These are phyloP conservation scores for Fragum whitleyi DNA, from an alignment of 2,888 invertebrate genomes.

Conservation along the genomic window DNA sequence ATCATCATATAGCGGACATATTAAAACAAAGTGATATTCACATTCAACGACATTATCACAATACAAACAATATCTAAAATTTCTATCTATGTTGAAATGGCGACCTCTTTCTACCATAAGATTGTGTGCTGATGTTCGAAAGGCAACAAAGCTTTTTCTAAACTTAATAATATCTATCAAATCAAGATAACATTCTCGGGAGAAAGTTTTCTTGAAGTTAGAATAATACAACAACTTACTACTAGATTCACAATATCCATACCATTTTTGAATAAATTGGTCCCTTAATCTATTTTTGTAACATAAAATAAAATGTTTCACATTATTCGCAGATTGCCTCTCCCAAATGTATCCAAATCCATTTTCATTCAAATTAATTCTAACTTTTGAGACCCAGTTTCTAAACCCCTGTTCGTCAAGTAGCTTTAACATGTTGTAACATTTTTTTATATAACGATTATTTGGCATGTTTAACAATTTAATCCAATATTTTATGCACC, in stretches of 20 bases:
- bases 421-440: conserved; percentile 29
- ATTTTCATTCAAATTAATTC: conserved; percentile 3
- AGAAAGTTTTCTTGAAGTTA: not conserved
- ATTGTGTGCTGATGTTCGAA: conserved; percentile 7
- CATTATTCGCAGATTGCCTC: too few species aligned
- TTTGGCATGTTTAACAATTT: conserved; percentile 29
- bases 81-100: not conserved
- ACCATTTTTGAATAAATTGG: conserved; percentile 22
- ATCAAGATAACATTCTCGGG: not conserved
- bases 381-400: conserved; percentile 28
- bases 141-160: not conserved
- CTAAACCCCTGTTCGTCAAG: too few species aligned
- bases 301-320: conserved; percentile 19
- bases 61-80: conserved; percentile 8
- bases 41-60: conserved; percentile 12
- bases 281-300: conserved; percentile 7
- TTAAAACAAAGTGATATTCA: conserved; percentile 16
- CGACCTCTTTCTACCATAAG: conserved; percentile 20
- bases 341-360: conserved; percentile 38
- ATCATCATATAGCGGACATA: conserved; percentile 23
- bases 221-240: conserved; percentile 10
- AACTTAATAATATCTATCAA: conserved; percentile 3
- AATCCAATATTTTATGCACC: conserved; percentile 43
- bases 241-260: not conserved
- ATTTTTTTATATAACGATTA: not conserved